These are phyloP conservation scores for Volucella zonaria DNA, from an alignment of 2,888 invertebrate genomes.

Conservation along the genomic window DNA sequence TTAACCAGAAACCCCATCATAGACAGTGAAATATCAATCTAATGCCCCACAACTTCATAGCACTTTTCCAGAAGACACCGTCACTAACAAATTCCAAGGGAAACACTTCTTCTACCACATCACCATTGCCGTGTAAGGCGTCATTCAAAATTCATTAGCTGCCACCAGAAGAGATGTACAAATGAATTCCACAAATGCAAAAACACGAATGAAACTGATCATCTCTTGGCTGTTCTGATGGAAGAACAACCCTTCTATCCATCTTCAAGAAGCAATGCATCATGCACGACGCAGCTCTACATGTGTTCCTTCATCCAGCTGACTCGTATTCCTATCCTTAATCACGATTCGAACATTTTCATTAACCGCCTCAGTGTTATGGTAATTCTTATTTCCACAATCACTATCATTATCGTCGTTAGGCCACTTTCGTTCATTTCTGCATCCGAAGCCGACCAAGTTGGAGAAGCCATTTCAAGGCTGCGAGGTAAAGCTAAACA, in stretches of 20 bases:
- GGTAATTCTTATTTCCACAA: constrained; percentile 53
- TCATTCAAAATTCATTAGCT: constrained; percentile 35
- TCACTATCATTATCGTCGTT: constrained; percentile 42
- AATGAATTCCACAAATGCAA: constrained; percentile 35
- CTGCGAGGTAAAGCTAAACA: constrained; percentile 10
- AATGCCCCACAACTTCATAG: no score
- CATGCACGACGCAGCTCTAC: constrained; percentile 27
- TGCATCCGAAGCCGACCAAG: constrained; percentile 10
- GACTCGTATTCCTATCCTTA: constrained; percentile 32
- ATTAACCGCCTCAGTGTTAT: constrained; percentile 52
- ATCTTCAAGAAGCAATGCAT: constrained; percentile 12
- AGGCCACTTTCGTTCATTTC: constrained; percentile 60
- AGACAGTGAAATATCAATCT: no score
- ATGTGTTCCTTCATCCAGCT: background rate
- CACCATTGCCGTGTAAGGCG: background rate
- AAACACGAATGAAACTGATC: constrained; percentile 34
- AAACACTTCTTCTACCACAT: no score
- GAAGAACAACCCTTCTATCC: constrained; percentile 13
- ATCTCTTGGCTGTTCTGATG: constrained; percentile 11
- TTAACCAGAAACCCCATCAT: no score
- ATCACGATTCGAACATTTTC: constrained; percentile 59
- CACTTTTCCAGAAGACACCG: no score
- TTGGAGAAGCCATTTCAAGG: constrained; percentile 42
- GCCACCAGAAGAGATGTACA: constrained; percentile 9
- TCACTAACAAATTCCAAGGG: no score